Evolutionary conservation across 23 tunicate genomes (phyloP).

Genomic region (Trididemnum clinides): DNA sequence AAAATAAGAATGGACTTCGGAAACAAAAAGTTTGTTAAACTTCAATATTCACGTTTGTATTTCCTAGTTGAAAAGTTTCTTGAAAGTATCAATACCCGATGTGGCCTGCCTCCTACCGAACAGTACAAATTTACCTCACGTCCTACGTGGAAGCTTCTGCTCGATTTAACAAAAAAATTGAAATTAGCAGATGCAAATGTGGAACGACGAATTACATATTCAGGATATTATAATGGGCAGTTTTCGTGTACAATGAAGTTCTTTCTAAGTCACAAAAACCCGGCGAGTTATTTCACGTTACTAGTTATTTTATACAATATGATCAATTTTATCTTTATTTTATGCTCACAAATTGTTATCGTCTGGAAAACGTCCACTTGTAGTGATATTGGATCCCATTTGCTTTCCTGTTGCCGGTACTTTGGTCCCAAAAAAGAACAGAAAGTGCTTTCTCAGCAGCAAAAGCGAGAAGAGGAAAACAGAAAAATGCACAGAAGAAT

Average conservation of each 20-base stretch:
- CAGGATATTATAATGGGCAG: neutral
- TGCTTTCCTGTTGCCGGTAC: too few relatives aligned
- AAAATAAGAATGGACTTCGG: neutral
- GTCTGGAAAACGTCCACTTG: slow-evolving; percentile 10
- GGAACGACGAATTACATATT: neutral
- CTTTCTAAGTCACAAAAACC: neutral
- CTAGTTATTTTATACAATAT: neutral
- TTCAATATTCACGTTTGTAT: neutral
- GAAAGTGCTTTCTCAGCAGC: neutral
- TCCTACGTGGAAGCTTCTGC: neutral
- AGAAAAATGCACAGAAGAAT: slow-evolving; percentile 25
- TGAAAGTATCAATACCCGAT: neutral
- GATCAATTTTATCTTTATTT: neutral
- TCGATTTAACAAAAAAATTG: neutral
- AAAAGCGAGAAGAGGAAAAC: slow-evolving; percentile 11
- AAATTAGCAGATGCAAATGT: neutral
- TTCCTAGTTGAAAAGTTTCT: neutral
- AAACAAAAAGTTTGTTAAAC: neutral
- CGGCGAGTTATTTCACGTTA: slow-evolving; percentile 4
- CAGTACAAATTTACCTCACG: neutral
- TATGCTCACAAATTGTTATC: neutral
- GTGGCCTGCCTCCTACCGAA: neutral
- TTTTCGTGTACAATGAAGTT: slow-evolving; percentile 20
- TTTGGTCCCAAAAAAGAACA: too few relatives aligned
- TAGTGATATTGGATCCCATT: neutral